Percentiles rank a stretch among this genome's conserved stretches.
Evolutionary conservation across 2,888 invertebrate genomes (phyloP).

Genomic region (Chromoteleia sp.): DNA sequence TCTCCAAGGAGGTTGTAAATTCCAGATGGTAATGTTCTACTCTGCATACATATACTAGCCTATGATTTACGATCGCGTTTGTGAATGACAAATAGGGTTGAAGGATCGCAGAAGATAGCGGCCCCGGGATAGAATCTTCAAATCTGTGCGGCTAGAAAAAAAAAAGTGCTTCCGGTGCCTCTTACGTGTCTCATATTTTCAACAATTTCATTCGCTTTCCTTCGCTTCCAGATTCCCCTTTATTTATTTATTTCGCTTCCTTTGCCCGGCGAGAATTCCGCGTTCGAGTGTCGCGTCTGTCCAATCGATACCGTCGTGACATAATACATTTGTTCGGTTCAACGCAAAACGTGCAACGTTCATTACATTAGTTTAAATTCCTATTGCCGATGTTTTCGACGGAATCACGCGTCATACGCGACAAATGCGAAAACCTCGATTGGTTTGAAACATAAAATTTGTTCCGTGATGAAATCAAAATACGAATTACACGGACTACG

Average conservation of each 20-base stretch:
- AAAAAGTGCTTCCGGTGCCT: constrained; percentile 14
- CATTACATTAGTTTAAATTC: constrained; percentile 33
- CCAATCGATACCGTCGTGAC: constrained; percentile 23
- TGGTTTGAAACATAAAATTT: constrained; percentile 13
- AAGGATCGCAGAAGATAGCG: constrained; percentile 47
- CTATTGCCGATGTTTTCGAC: constrained; percentile 6
- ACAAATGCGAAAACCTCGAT: neutral
- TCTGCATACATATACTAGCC: constrained; percentile 69
- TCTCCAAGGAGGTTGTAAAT: constrained; percentile 73
- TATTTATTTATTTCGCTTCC: constrained; percentile 1
- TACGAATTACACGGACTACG: neutral
- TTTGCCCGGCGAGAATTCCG: constrained; percentile 2
- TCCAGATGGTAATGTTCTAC: constrained; percentile 74
- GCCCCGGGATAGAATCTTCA: constrained; percentile 34
- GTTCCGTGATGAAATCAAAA: neutral
- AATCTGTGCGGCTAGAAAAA: constrained; percentile 27
- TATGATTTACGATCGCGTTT: constrained; percentile 75
- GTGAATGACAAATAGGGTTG: constrained; percentile 73
- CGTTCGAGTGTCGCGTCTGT: neutral
- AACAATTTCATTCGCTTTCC: constrained; percentile 3
- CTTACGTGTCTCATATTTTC: constrained; percentile 28
- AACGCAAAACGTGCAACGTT: constrained; percentile 22
- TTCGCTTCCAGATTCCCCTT: neutral
- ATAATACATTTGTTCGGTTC: constrained; percentile 32
- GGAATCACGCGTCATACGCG: neutral